Evolutionary conservation across 2,113 vertebrate genomes (phyloP), one percentile per base, ranked within the genome.

Genomic region (Holacanthus passer): DNA sequence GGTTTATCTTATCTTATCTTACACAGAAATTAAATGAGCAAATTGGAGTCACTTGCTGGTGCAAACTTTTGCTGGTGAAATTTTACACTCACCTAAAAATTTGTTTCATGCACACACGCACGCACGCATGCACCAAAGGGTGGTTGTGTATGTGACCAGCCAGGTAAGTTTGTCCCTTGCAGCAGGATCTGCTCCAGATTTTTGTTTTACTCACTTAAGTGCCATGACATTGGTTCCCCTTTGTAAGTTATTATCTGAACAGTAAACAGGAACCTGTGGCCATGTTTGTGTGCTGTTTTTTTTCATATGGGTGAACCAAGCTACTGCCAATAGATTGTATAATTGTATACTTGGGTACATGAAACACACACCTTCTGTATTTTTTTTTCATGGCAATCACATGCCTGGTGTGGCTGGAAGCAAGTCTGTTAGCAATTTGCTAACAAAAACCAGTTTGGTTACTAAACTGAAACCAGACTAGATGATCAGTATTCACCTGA

Each of bases 121-220:
- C 2, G 16, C 17, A 32, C 56, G 11, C 17, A 60, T 32, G 22
- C 32, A 60, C 58, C 2, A 37, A 37, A 8, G n/a, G 50, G 6
- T 11, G 10, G 41, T 41, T 41, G 35, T 37, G 35, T 37, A 7
- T 37, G 35, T 37, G 35, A n/a, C 65, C 50, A 29, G 32, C 19
- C 3, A 24, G 45, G 64, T 43, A 7, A 59, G 55, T 67, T 35
- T n/a, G 17, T 66, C 27, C 35, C 53, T 5, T 11, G 17, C 79
- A 77, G 62, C 63, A 9, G 67, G 41, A 59, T 7, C 37, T 35
- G 65, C 55, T 74, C 43, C 50, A 31, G n/a, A n/a, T n/a, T n/a
- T n/a, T 74, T 81, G 41, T 85, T 77, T 77, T 19, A 64, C 78
- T 81, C 74, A 66, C 69, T 87, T 6, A 87, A 77, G 91, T 89